A percentile compares a stretch with the other conserved stretches of the same genome.
phyloP scores from a whole-genome alignment of 2,113 vertebrate species.

The Zosterops hypoxanthus region DNA sequence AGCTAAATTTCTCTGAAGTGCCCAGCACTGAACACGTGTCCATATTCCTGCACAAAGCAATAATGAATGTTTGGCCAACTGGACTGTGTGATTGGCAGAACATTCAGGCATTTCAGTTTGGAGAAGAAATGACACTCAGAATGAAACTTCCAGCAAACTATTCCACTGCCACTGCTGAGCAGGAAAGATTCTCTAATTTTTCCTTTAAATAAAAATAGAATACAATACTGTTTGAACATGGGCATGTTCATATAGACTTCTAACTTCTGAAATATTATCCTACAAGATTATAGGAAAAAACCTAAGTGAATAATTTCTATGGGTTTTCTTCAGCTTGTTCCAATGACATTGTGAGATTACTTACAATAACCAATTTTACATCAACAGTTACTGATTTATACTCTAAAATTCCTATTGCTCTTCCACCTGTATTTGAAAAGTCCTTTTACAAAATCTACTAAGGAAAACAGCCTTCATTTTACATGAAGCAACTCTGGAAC shows the following conservation, averaged over 20 bases:
- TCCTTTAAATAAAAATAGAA: constrained; percentile 22
- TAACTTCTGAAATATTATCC: not conserved
- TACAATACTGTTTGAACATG: not conserved
- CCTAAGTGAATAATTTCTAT: not conserved
- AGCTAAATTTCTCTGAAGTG: not conserved
- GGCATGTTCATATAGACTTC: not conserved
- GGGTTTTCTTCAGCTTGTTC: not conserved
- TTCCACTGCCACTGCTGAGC: constrained; percentile 26
- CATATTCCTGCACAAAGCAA: constrained; percentile 7
- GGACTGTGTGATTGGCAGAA: constrained; percentile 43
- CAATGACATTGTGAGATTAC: not conserved
- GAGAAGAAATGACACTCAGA: constrained; percentile 56
- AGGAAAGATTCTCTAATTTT: constrained; percentile 23
- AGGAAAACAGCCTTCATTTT: not conserved
- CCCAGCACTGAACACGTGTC: constrained; percentile 6
- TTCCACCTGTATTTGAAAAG: not conserved
- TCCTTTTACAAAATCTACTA: not conserved
- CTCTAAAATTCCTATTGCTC: not conserved
- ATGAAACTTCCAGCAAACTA: constrained; percentile 38
- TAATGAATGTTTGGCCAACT: constrained; percentile 11
- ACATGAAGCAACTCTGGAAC: not conserved
- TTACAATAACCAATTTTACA: not conserved
- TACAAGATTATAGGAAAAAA: not conserved
- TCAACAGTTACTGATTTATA: not conserved
- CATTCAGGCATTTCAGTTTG: constrained; percentile 33